Evolutionary conservation across 2,797 vertebrate species (phyloP), one percentile per base, ranked within the genome.

Genomic region (Cuculus canorus): DNA sequence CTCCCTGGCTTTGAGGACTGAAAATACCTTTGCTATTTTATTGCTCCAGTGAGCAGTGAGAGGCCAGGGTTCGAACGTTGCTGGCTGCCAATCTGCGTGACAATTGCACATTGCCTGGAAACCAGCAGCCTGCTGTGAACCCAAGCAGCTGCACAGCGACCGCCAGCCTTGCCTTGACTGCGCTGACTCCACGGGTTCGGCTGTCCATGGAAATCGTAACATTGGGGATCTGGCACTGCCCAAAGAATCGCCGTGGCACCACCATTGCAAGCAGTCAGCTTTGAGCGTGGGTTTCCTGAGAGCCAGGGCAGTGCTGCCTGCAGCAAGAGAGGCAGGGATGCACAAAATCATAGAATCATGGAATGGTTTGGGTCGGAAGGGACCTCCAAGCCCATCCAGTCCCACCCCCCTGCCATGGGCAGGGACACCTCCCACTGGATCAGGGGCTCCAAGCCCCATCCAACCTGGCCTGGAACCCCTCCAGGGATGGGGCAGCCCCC

Each of bases 11-110:
- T 77, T 1, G 1, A 89, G 71, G 65, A 93, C 54, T 13, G 10
- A 57, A 94, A 93, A 88, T 77, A 85, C 39, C 28, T 70, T 52
- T 65, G 54, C 76, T 92, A 19, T 60, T 91, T 82, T 72, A 73
- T 82, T 89, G 92, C 87, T 95, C 57, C 81, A 88, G 82, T 66
- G 94, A 94, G 64, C 84, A 89, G 73, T 9, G 56, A 81, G 54
- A 85, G 91, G 80, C 73, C 71, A 48, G 53, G 50, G 48, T 37
- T 83, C 9, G 25, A 89, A 35, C 2, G 1, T 3, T 18, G 75
- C 57, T 77, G 87, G 72, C 91, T 86, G 72, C 87, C 65, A 70
- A 65, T 41, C 85, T 57, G 79, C 0, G 0, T 90, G 87, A 33
- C 69, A 2, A 2, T 19, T 59, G 78, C 81, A 60, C 54, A 73